phyloP scores from a whole-genome alignment of 2,797 vertebrate genomes.

The Florisuga fusca region DNA sequence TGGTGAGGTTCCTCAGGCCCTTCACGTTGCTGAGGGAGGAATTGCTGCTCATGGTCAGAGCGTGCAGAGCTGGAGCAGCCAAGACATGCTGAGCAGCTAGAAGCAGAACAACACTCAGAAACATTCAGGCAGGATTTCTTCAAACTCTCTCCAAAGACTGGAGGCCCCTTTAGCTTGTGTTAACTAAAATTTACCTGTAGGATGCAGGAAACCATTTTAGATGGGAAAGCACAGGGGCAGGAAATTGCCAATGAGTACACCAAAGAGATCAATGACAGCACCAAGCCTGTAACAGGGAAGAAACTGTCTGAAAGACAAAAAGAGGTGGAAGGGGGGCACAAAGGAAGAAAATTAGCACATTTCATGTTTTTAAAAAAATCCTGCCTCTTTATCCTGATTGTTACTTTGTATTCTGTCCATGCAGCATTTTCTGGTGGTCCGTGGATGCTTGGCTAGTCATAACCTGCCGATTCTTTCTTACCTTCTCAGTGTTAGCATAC shows the following conservation, averaged over 20 bases:
- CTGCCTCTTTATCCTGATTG: background rate
- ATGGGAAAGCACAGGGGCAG: background rate
- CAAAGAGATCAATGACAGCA: background rate
- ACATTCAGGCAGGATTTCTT: slow-evolving; percentile 3
- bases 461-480: background rate
- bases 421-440: background rate
- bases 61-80: slow-evolving; percentile 38
- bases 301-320: background rate
- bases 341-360: background rate
- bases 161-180: background rate
- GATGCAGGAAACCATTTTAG: background rate
- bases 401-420: background rate
- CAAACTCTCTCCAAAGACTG: background rate
- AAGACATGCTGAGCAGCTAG: slow-evolving; percentile 80
- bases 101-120: slow-evolving; percentile 18
- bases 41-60: slow-evolving; percentile 89
- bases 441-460: background rate
- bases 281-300: background rate
- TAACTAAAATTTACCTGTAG: slow-evolving; percentile 42
- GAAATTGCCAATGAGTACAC: background rate
- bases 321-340: background rate
- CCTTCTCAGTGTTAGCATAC: background rate
- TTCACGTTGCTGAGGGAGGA: slow-evolving; percentile 83
- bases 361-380: background rate
- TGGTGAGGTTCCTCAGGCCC: slow-evolving; percentile 75